phyloP scores from a whole-genome alignment of 2,797 vertebrate species.

The Rhynchonycteris naso region DNA sequence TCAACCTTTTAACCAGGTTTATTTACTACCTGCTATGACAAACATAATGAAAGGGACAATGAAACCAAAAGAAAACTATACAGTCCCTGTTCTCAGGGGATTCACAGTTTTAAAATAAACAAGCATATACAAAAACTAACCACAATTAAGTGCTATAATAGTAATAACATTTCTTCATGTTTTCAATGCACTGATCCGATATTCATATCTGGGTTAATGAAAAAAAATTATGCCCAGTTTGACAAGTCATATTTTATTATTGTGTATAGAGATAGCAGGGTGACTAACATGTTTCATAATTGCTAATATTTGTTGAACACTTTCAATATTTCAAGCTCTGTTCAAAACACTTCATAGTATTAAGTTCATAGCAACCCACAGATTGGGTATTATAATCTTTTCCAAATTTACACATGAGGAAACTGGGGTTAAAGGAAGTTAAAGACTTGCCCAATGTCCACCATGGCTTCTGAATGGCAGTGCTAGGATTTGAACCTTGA shows the following conservation, averaged over 20 bases:
- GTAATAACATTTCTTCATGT: background rate
- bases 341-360: background rate
- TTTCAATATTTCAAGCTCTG: background rate
- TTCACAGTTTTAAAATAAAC: background rate
- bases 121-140: background rate
- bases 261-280: background rate
- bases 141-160: background rate
- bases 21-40: slow-evolving; percentile 31
- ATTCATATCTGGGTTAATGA: background rate
- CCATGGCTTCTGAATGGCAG: background rate
- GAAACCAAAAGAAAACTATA: background rate
- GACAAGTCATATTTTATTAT: background rate
- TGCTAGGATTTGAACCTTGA: background rate
- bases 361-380: background rate
- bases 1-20: slow-evolving; percentile 40
- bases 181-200: background rate
- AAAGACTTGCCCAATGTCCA: background rate
- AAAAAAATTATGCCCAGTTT: background rate
- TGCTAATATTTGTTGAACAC: background rate
- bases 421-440: background rate
- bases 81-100: background rate
- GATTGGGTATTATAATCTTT: background rate
- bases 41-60: background rate
- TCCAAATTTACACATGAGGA: background rate
- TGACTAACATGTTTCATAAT: background rate